Evolutionary conservation across 2,888 invertebrate genomes (phyloP).

Genomic region (Polyommatus iphigenia): DNA sequence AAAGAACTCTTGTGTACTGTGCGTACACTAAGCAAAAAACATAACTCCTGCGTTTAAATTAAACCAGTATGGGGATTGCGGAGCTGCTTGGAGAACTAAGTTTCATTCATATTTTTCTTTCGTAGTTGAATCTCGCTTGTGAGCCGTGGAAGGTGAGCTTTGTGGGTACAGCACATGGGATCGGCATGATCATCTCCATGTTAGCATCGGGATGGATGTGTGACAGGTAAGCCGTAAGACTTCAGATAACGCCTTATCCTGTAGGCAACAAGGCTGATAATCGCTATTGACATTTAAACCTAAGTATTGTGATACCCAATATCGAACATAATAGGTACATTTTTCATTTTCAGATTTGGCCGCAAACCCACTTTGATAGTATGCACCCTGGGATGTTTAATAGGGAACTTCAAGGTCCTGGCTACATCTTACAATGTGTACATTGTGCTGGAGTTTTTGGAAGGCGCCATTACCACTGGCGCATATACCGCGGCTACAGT

Average conservation of each 20-base stretch:
- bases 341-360: constrained; percentile 55
- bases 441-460: constrained; percentile 57
- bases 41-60: too few species aligned
- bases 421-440: constrained; percentile 56
- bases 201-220: constrained; percentile 57
- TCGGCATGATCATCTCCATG: constrained; percentile 62
- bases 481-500: constrained; percentile 57
- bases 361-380: constrained; percentile 60
- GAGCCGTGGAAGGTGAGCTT: constrained; percentile 59
- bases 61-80: too few species aligned
- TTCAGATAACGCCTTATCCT: not conserved
- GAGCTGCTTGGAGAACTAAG: too few species aligned
- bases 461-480: constrained; percentile 59
- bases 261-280: not conserved
- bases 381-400: constrained; percentile 52
- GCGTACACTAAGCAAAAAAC: too few species aligned
- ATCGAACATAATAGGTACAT: not conserved
- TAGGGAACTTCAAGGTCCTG: constrained; percentile 62
- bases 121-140: constrained; percentile 62
- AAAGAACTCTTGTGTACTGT: too few species aligned
- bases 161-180: constrained; percentile 61
- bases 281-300: not conserved
- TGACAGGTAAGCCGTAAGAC: constrained; percentile 57
- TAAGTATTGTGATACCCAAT: not conserved
- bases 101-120: not conserved